Evolutionary conservation across 1,140 invertebrate species (phyloP).

Genomic region (Lasaia peninsularis): DNA sequence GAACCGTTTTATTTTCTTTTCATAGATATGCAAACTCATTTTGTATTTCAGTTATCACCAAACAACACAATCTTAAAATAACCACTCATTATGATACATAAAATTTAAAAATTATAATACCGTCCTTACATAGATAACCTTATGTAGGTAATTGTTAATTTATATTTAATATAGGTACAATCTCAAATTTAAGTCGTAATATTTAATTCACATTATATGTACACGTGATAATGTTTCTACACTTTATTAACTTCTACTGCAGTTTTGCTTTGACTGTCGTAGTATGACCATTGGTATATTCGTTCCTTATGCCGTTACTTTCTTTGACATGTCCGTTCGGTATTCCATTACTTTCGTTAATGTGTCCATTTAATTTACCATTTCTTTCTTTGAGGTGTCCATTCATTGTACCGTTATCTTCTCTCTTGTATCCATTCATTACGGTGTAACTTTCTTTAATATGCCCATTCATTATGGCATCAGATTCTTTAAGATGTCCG

Average conservation of each 20-base stretch:
- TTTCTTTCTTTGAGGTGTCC: constrained; percentile 3
- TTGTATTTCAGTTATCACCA: not conserved
- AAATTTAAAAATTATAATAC: not conserved
- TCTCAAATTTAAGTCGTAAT: constrained; percentile 3
- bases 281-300: constrained; percentile 39
- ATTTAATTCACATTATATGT: constrained; percentile 3
- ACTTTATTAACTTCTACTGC: constrained; percentile 40
- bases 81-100: too few relatives aligned
- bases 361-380: not conserved
- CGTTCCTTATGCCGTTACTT: constrained; percentile 25
- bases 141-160: not conserved
- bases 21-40: too few relatives aligned
- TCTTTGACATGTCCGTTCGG: constrained; percentile 12
- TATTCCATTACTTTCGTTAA: constrained; percentile 22
- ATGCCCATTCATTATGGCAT: constrained; percentile 8
- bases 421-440: constrained; percentile 22
- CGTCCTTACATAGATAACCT: not conserved
- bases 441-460: constrained; percentile 1
- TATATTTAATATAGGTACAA: constrained; percentile 1
- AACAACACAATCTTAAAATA: not conserved
- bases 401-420: constrained; percentile 24
- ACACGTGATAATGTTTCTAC: constrained; percentile 1
- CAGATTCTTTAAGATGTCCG: constrained; percentile 15
- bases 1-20: too few relatives aligned
- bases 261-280: constrained; percentile 48